These are phyloP conservation scores for Drosophila ironensis DNA, from an alignment of 1,140 invertebrate genomes.

Conservation along the genomic window DNA sequence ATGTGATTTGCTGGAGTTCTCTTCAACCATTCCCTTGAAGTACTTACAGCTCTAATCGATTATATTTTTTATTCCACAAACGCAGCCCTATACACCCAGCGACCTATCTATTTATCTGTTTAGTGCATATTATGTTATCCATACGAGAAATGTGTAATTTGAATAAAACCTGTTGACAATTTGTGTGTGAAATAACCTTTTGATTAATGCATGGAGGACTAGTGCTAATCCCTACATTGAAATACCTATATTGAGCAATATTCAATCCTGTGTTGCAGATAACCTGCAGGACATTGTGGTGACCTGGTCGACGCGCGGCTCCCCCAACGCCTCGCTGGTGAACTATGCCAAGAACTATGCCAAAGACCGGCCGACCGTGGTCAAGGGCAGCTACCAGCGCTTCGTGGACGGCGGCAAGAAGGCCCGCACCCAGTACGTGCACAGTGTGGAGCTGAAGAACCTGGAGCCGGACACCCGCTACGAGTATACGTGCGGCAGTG, in stretches of 20 bases:
- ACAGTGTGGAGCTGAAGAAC: conserved; percentile 85
- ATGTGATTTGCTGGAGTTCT: conserved; percentile 6
- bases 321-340: conserved; percentile 88
- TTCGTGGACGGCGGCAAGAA: conserved; percentile 91
- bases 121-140: no score
- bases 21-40: no score
- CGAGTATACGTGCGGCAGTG: conserved; percentile 92
- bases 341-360: conserved; percentile 89
- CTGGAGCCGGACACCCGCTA: conserved; percentile 86
- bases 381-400: conserved; percentile 82
- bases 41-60: no score
- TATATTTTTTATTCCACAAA: no score
- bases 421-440: conserved; percentile 89
- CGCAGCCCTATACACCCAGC: no score
- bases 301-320: conserved; percentile 94
- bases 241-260: background rate
- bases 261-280: conserved; percentile 83
- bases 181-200: no score
- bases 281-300: conserved; percentile 89
- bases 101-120: no score
- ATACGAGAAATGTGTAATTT: no score
- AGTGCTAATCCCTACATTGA: no score
- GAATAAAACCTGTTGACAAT: no score
- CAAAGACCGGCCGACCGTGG: conserved; percentile 84
- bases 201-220: no score